A percentile compares a stretch with the other conserved stretches of the same genome.
These are phyloP conservation scores for Apodemia zela DNA, from an alignment of 2,888 invertebrate species.

Conservation along the genomic window DNA sequence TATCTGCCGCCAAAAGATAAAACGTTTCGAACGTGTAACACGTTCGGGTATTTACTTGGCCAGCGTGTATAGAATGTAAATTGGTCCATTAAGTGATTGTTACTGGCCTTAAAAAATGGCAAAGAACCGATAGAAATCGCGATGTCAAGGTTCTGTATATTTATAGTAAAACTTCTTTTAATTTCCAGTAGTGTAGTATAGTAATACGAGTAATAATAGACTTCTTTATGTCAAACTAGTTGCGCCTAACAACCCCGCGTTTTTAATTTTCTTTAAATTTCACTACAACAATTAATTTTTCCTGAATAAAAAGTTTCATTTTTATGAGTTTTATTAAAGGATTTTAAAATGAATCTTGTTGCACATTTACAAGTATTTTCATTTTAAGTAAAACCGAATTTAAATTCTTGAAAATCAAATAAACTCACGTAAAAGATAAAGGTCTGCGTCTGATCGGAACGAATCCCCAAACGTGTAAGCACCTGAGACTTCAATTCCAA, in stretches of 20 bases:
- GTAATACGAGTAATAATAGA: too few relatives aligned
- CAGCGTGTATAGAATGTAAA: conserved; percentile 21
- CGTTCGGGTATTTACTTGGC: conserved; percentile 11
- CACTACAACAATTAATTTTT: too few relatives aligned
- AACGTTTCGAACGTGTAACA: not conserved
- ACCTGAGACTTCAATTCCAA: conserved; percentile 4
- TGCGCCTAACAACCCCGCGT: too few relatives aligned
- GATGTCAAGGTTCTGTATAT: not conserved
- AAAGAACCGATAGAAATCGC: not conserved
- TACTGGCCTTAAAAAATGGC: conserved; percentile 13
- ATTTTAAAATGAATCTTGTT: too few relatives aligned
- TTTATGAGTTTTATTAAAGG: too few relatives aligned
- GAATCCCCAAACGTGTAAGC: conserved; percentile 7
- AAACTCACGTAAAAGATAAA: not conserved
- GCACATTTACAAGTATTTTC: too few relatives aligned
- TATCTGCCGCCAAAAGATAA: conserved; percentile 12
- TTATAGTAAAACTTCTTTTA: conserved; percentile 14
- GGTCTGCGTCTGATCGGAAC: not conserved
- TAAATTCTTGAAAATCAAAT: not conserved
- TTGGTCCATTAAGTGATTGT: conserved; percentile 21
- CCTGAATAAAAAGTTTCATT: too few relatives aligned
- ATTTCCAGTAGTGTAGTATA: not conserved
- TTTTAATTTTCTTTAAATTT: too few relatives aligned
- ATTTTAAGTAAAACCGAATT: too few relatives aligned
- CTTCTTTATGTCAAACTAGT: too few relatives aligned